A percentile compares a stretch with the other conserved stretches of the same genome.
Evolutionary conservation across 2,797 vertebrate genomes (phyloP).

Genomic region (Chiroxiphia lanceolata): DNA sequence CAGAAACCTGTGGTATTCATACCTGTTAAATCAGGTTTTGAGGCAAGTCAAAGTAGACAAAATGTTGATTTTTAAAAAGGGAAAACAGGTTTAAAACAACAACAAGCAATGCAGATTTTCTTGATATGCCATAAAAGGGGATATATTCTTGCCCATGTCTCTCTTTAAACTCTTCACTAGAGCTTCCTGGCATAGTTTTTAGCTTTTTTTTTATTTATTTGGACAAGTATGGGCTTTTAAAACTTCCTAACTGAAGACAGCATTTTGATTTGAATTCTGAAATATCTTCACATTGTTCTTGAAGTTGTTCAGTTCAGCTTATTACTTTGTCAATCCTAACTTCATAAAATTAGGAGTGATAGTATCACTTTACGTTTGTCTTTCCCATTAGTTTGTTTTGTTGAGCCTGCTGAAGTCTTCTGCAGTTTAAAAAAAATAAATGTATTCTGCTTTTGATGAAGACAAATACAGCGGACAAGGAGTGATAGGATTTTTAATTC

Average conservation of each 20-base stretch:
- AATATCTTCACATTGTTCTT: neutral
- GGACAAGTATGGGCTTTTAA: neutral
- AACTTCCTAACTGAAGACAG: neutral
- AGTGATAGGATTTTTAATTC: neutral
- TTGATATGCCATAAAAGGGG: neutral
- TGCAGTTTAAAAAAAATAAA: neutral
- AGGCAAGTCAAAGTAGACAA: neutral
- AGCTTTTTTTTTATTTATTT: neutral
- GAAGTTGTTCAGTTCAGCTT: neutral
- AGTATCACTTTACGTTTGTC: neutral
- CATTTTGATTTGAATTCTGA: neutral
- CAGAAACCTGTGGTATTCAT: neutral
- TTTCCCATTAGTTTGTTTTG: neutral
- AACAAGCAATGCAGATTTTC: neutral
- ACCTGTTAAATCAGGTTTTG: neutral
- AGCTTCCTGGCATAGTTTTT: neutral
- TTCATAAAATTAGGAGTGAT: neutral
- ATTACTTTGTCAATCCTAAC: neutral
- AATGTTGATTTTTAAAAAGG: neutral
- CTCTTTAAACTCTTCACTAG: neutral
- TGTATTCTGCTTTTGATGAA: neutral
- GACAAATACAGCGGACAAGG: neutral
- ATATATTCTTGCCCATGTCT: neutral
- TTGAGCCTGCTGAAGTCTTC: neutral
- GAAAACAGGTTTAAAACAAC: neutral